A percentile compares a stretch with the other conserved stretches of the same genome.
phyloP scores from a whole-genome alignment of 2,797 vertebrate genomes.

The Hypotaenidia okinawae region DNA sequence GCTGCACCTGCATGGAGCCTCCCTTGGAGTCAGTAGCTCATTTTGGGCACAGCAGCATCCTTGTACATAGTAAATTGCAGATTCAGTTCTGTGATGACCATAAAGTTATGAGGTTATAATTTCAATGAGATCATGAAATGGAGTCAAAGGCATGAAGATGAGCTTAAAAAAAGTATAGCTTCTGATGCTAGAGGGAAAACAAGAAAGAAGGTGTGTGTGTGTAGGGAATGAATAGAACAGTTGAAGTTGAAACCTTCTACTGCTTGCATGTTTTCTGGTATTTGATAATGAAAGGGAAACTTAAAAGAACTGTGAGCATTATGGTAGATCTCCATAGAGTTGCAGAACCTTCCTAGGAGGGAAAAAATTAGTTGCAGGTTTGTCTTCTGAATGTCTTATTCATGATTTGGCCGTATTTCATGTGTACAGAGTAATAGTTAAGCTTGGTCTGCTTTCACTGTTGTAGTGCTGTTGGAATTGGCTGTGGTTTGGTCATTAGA shows the following conservation, averaged over 20 bases:
- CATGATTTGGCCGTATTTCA: accelerated
- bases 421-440: background rate
- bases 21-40: background rate
- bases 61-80: background rate
- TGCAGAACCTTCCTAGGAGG: background rate
- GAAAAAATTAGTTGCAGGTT: background rate
- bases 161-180: background rate
- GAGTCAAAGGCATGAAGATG: background rate
- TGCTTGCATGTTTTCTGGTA: accelerated
- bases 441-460: background rate
- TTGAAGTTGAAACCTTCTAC: background rate
- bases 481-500: background rate
- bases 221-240: background rate
- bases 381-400: accelerated
- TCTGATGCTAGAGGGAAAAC: background rate
- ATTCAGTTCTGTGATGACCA: background rate
- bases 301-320: background rate
- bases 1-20: background rate
- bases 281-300: background rate
- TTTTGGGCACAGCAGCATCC: background rate
- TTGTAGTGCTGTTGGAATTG: background rate
- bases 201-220: background rate
- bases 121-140: background rate
- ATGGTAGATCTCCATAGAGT: background rate
- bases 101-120: background rate